phyloP scores from a whole-genome alignment of 2,888 invertebrate genomes.

The Eupithecia inturbata region DNA sequence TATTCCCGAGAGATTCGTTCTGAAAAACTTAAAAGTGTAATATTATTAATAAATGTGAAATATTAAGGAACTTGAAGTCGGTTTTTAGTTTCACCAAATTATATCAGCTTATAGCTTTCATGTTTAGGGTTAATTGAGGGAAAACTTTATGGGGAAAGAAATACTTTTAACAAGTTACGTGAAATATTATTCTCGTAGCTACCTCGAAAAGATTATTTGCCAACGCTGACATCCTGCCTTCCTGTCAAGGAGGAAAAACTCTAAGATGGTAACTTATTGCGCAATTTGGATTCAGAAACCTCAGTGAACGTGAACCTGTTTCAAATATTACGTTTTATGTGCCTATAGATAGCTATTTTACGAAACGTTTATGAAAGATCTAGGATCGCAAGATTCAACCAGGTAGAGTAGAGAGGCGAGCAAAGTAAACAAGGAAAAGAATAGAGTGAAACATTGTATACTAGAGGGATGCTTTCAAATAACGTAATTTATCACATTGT shows the following conservation, averaged over 20 bases:
- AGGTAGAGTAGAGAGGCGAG: constrained; percentile 10
- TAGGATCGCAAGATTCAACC: not conserved
- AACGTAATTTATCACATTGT: constrained; percentile 29
- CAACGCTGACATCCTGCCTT: not conserved
- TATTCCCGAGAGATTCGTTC: too few relatives aligned
- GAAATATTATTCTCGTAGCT: not conserved
- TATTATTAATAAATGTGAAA: too few relatives aligned
- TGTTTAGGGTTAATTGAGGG: not conserved
- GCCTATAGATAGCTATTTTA: not conserved
- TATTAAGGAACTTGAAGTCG: too few relatives aligned
- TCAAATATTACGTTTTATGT: not conserved
- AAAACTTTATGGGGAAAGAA: not conserved
- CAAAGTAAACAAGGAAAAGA: not conserved
- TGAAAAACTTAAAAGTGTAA: too few relatives aligned
- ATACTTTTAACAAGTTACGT: not conserved
- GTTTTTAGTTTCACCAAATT: too few relatives aligned
- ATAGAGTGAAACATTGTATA: constrained; percentile 20
- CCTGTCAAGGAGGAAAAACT: constrained; percentile 1
- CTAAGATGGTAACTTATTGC: not conserved
- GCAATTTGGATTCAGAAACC: not conserved
- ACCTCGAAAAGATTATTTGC: not conserved
- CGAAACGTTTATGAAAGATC: not conserved
- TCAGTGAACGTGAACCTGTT: not conserved
- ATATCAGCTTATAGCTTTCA: not conserved
- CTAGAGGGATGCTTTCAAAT: constrained; percentile 21